phyloP scores from a whole-genome alignment of 2,888 invertebrate species.

The Synergus japonicus region DNA sequence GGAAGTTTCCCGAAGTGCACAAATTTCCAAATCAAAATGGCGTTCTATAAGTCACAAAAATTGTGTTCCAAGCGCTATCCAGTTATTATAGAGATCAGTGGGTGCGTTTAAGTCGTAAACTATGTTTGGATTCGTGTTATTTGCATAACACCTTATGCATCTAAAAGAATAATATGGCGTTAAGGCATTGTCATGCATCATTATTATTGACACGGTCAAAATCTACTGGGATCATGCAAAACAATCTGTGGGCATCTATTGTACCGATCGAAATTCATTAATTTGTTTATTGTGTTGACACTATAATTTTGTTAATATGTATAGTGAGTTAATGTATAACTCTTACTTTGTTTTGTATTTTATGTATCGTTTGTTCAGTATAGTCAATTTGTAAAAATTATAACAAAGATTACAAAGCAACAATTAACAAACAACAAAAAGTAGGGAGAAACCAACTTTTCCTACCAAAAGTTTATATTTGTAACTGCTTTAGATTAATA shows the following conservation, averaged over 20 bases:
- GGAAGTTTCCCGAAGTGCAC: no score
- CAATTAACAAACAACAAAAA: constrained; percentile 51
- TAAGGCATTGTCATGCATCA: constrained; percentile 40
- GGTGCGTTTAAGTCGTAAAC: background rate
- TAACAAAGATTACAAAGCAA: constrained; percentile 49
- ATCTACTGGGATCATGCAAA: constrained; percentile 29
- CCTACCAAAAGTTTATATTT: background rate
- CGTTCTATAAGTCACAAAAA: no score
- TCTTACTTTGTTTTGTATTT: constrained; percentile 55
- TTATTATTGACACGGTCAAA: constrained; percentile 31
- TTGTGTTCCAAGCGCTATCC: no score
- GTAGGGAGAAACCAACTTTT: constrained; percentile 40
- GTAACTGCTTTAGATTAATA: background rate
- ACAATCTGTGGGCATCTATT: constrained; percentile 41
- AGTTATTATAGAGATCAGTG: no score
- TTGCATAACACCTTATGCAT: no score
- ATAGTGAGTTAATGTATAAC: constrained; percentile 14
- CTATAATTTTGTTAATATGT: constrained; percentile 56
- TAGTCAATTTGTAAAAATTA: constrained; percentile 64
- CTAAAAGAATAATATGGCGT: background rate
- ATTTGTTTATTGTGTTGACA: constrained; percentile 58
- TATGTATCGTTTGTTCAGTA: constrained; percentile 60
- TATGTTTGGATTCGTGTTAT: background rate
- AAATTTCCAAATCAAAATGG: no score
- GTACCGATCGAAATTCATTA: constrained; percentile 60